Conservation (phyloP, 2,113 vertebrate species). For the Ia io region DNA sequence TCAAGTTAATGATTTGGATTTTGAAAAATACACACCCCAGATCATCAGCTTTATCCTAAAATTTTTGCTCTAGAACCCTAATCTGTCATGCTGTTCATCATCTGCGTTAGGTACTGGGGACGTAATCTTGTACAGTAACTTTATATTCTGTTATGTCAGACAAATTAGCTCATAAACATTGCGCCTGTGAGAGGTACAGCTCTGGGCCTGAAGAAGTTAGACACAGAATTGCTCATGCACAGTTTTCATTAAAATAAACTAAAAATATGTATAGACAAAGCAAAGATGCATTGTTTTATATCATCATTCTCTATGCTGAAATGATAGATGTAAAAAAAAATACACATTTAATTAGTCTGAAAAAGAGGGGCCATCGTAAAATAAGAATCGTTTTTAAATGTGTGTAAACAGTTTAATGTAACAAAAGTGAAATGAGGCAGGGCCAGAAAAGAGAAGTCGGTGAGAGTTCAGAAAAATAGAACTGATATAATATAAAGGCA, state of each 20-base stretch:
- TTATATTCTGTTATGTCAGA: not conserved
- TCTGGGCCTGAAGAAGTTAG: not conserved
- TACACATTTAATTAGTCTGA: not conserved
- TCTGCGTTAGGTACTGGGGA: not conserved
- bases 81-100: not conserved
- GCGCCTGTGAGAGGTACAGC: not conserved
- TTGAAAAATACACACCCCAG: not conserved
- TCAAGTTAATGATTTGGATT: slow-evolving; percentile 9
- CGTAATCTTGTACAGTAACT: not conserved
- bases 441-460: not conserved
- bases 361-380: not conserved
- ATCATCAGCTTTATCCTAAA: not conserved
- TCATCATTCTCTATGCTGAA: not conserved
- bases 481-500: not conserved
- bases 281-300: not conserved
- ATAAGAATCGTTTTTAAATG: not conserved
- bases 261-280: not conserved
- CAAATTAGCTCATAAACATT: slow-evolving; percentile 24
- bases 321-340: not conserved
- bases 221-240: not conserved
- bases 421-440: not conserved
- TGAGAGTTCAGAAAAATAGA: not conserved
- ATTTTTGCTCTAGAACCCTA: not conserved
- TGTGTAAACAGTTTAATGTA: not conserved
- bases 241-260: not conserved